Evolutionary conservation across 2,888 invertebrate genomes (phyloP), one percentile per base, ranked within the genome.

Genomic region (Macroteleia sp.): DNA sequence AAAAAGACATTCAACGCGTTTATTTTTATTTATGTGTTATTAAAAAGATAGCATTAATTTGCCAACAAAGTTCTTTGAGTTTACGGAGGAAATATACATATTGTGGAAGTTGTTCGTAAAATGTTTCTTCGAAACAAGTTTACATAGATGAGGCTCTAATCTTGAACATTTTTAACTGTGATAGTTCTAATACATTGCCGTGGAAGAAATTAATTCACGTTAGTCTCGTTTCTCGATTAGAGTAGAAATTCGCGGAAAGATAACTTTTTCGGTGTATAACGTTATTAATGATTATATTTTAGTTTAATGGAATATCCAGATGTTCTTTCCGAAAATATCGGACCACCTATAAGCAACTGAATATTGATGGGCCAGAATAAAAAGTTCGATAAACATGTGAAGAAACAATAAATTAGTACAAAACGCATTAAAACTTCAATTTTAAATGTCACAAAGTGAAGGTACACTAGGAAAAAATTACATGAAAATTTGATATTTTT

Each of bases 241-340:
- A 61, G 59, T 19, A 32, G 36, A 70, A 61, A 61, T 70, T 61
- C 61, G 52, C 61, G 22, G 70, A 70, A 70, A 61, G 59, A 42
- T n/a, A 56, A 42, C 52, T 61, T 61, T 61, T 54, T 61, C 39
- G 46, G 20, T 14, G 34, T n/a, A n/a, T 70, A 14, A 44, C 61
- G 17, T 54, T 67, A 57, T 67, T 48, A 59, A 50, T 36, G 69
- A 59, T 52, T 59, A 59, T 52, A 46, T 30, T 50, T 70, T 54
- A 25, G 20, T 44, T 70, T 70, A 70, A 70, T 70, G 70, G 70
- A 61, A 70, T 44, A 61, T 19, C 52, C 70, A 70, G 61, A 70
- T 61, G 70, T 59, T 70, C 34, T 32, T 61, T 52, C 70, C 36
- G 19, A 70, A 70, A 59, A 70, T 70, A 70, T 70, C 52, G 61